A percentile compares a stretch with the other conserved stretches of the same genome.
Evolutionary conservation across 64 coral and sea anemone genomes (phyloP).

Genomic region (Astreopora myriophthalma): DNA sequence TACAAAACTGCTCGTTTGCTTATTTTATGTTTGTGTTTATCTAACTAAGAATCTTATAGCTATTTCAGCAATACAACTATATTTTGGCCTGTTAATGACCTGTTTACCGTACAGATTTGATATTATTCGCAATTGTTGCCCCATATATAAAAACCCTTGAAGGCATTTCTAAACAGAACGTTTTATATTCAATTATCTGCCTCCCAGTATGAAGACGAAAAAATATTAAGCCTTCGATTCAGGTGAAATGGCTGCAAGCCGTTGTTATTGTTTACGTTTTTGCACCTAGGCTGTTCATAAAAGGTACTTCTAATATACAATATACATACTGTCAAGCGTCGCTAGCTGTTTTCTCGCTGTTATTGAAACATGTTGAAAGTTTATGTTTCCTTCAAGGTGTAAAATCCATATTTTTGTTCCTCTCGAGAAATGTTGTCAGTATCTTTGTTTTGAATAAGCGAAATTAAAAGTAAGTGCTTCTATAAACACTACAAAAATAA

Average conservation of each 20-base stretch:
- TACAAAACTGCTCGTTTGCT: neutral
- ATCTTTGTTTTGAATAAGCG: neutral
- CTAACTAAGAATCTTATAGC: slow-evolving; percentile 3
- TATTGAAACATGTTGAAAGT: neutral
- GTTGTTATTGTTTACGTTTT: slow-evolving; percentile 40
- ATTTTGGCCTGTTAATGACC: neutral
- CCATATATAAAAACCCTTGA: neutral
- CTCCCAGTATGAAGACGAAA: neutral
- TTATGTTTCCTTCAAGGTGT: neutral
- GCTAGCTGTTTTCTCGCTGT: neutral
- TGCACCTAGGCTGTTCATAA: neutral
- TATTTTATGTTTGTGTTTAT: slow-evolving; percentile 12
- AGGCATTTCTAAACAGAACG: neutral
- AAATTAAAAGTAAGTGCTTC: neutral
- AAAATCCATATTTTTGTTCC: neutral
- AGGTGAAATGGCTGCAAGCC: neutral
- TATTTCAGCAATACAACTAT: neutral
- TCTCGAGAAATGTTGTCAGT: neutral
- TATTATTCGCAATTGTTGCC: slow-evolving; percentile 7
- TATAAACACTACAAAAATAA: neutral
- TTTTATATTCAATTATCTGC: slow-evolving; percentile 36
- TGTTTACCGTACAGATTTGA: neutral
- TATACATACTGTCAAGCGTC: neutral
- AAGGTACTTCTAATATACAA: neutral
- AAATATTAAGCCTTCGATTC: neutral